Evolutionary conservation across 2,797 vertebrate species (phyloP), one percentile per base, ranked within the genome.

Genomic region (Premnoplex brunnescens): DNA sequence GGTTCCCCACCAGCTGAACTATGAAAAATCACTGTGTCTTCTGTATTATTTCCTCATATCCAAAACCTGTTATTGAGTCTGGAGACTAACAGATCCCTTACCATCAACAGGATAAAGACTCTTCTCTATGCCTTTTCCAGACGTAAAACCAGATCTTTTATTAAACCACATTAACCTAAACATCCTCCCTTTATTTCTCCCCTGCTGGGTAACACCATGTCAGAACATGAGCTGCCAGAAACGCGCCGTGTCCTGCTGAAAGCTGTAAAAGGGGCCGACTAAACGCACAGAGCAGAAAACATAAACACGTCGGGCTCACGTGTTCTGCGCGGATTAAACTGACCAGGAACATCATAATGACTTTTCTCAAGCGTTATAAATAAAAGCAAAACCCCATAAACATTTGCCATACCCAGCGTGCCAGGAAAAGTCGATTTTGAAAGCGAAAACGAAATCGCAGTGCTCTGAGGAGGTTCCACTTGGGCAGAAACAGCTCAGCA

Each of bases 141-240:
- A 88, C 73, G 48, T 74, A 48, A 92, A 96, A 1, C 69, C 88
- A 93, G 82, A 87, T 88, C 91, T 94, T 95, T 85, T 94, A 95
- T 93, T 92, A 95, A 94, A 92, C 91, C 96, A 94, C 96, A 96
- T 91, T 68, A 97, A 95, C 92, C 94, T 85, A 96, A 97, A 96
- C 93, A 96, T 96, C 92, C 95, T 96, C 93, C 91, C 85, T 94
- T 91, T 87, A 89, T 85, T 86, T 87, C 91, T 95, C 91, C 95
- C 97, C 95, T 69, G 95, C 95, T 95, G 95, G 88, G 95, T 91
- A 76, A 93, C 95, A 24, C 95, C 36, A 28, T 97, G 94, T 94
- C 74, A 19, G 94, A 95, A 19, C 95, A 51, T 1, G 68, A 95
- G 95, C 94, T 74, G 95, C 93, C 95, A 93, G 88, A 14, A 96